Conservation (phyloP, 2,113 vertebrate species). For the Etia nguti region DNA sequence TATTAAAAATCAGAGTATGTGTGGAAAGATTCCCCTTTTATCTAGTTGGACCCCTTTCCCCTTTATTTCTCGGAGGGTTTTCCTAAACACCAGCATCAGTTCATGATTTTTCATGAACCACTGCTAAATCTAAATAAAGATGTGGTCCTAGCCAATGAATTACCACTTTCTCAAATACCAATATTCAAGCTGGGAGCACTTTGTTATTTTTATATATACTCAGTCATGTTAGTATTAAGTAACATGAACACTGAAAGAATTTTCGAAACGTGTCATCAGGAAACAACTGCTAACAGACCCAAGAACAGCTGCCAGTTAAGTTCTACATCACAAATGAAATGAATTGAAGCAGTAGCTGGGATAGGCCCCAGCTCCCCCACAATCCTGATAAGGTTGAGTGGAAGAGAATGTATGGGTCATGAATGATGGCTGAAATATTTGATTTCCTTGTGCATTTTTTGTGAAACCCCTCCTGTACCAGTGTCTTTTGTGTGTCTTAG, state of each 20-base stretch:
- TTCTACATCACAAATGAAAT: background rate
- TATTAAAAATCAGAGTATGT: background rate
- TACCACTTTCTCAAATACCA: too few species aligned
- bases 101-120: background rate
- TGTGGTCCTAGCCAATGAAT: background rate
- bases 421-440: background rate
- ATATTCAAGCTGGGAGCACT: too few species aligned
- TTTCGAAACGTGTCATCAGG: fast-evolving
- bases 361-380: background rate
- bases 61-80: background rate
- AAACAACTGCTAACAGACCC: background rate
- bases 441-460: background rate
- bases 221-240: background rate
- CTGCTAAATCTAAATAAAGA: background rate
- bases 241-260: background rate
- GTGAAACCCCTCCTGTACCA: background rate
- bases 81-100: background rate
- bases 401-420: background rate
- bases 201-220: too few species aligned
- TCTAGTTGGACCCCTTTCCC: background rate
- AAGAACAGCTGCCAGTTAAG: background rate
- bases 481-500: background rate
- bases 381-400: too few species aligned
- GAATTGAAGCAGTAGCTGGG: background rate
- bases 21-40: background rate